Evolutionary conservation across 2,113 vertebrate species (phyloP), one percentile per base, ranked within the genome.

Genomic region (Grammomys dolichurus): DNA sequence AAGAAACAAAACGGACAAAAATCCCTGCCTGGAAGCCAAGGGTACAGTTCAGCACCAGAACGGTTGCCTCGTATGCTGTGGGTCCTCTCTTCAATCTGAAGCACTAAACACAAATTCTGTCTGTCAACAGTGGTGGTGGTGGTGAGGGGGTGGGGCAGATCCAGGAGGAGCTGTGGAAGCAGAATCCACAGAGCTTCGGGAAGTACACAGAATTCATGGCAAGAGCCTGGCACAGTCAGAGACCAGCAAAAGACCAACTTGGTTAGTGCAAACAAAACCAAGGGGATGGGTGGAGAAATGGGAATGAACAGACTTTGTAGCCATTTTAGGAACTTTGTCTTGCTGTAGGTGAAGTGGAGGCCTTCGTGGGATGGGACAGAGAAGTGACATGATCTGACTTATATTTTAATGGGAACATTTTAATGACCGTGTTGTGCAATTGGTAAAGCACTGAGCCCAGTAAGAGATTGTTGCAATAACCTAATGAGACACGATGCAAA

Each of bases 381-480:
- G 24, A 48, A 17, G 63, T 56, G 65, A 89, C 54, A 16, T 56
- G 54, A 63, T 63, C 76, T 75, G 54, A 75, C 19, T 85, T 76
- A 87, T 17, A 12, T 89, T 81, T 94, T 89, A 87, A 72, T 48
- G 73, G 33, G 60, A 78, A n/a, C 54, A 51, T 60, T 93, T 20
- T 48, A 72, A 89, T 77, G 60, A 24, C 5, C n/a, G 3, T 67
- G 20, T 80, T 94, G 78, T 89, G 75, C 95, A 84, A 95, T 48
- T 75, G 40, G n/a, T 94, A 87, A 91, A 81, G 17, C 84, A 78
- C 72, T 69, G 67, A 94, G 51, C 73, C 58, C 60, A 78, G 54
- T 82, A 84, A 73, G 86, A 95, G 76, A 75, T 91, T 82, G 58
- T 82, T 63, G 31, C 40, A 92, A 69, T 82, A 58, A 63, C 51